A percentile compares a stretch with the other conserved stretches of the same genome.
Evolutionary conservation across 2,113 vertebrate species (phyloP).

Genomic region (Nibea albiflora): DNA sequence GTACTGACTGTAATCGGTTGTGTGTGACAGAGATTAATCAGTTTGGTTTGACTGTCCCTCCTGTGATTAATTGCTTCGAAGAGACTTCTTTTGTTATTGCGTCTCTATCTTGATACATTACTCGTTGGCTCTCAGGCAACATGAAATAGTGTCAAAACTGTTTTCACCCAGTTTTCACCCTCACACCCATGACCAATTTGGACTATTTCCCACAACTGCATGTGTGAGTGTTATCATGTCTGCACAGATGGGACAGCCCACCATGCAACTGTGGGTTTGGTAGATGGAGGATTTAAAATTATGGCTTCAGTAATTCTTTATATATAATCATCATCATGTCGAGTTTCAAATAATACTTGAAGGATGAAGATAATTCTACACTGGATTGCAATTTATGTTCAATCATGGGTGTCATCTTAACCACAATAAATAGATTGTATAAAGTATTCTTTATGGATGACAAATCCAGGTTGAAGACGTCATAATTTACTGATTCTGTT

Average conservation of each 20-base stretch:
- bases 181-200: conserved; percentile 47
- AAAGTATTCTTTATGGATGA: background rate
- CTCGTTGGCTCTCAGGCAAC: background rate
- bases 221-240: conserved; percentile 66
- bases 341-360: background rate
- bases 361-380: background rate
- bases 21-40: conserved; percentile 9
- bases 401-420: background rate
- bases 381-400: background rate
- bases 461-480: background rate
- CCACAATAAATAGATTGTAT: background rate
- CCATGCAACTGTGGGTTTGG: conserved; percentile 42
- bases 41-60: background rate
- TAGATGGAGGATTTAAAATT: conserved; percentile 16
- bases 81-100: background rate
- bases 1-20: background rate
- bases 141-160: background rate
- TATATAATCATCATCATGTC: background rate
- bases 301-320: background rate
- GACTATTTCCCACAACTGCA: conserved; percentile 42
- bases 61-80: background rate
- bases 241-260: conserved; percentile 63
- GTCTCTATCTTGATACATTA: background rate
- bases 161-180: conserved; percentile 47
- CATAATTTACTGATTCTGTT: background rate